Conservation (phyloP, 2,888 invertebrate genomes). For the Zele albiditarsus region DNA sequence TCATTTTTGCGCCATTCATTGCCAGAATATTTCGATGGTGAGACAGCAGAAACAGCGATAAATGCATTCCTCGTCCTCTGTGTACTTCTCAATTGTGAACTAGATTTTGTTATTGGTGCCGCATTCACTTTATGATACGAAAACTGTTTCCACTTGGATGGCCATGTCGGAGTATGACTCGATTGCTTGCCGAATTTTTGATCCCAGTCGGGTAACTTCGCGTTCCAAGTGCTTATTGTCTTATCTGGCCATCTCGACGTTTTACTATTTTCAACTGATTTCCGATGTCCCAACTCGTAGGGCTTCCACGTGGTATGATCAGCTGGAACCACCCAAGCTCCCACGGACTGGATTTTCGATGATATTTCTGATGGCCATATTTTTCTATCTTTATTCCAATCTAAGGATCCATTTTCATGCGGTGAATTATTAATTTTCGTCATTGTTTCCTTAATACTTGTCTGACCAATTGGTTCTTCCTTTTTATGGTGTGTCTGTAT, state of each 20-base stretch:
- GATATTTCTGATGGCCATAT: conserved; percentile 52
- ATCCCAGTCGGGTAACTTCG: conserved; percentile 56
- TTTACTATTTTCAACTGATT: conserved; percentile 38
- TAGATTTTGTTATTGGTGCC: conserved; percentile 60
- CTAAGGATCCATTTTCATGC: conserved; percentile 36
- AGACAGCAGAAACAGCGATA: conserved; percentile 67
- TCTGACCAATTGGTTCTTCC: not conserved
- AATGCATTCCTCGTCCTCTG: conserved; percentile 62
- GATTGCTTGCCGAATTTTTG: conserved; percentile 49
- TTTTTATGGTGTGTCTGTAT: conserved; percentile 53
- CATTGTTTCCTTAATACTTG: conserved; percentile 13
- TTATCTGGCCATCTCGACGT: conserved; percentile 46
- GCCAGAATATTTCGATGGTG: conserved; percentile 60
- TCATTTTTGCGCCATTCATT: conserved; percentile 67
- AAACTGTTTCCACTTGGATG: conserved; percentile 67
- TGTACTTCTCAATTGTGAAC: conserved; percentile 56
- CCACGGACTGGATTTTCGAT: conserved; percentile 58
- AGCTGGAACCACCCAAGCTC: conserved; percentile 58
- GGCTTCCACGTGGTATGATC: conserved; percentile 62
- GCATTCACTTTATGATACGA: conserved; percentile 67
- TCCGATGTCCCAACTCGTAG: conserved; percentile 52
- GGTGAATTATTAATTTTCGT: conserved; percentile 35
- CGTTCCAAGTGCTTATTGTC: conserved; percentile 2
- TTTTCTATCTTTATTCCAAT: conserved; percentile 46
- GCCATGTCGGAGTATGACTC: conserved; percentile 56